Base-by-base conservation (phyloP, 2,888 invertebrate genomes). In the Philereme vetulata region DNA sequence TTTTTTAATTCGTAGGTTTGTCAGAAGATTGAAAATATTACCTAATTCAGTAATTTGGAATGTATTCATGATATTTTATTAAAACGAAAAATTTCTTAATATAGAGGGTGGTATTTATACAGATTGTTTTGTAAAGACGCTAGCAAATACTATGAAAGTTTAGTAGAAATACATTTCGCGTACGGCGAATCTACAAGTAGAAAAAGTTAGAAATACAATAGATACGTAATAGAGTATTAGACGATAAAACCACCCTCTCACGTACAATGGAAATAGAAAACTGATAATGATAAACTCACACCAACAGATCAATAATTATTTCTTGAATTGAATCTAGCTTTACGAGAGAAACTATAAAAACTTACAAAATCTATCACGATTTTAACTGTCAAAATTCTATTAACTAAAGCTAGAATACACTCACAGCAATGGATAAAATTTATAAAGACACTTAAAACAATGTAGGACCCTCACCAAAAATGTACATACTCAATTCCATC, bases 21-120 rank as follows among this genome's bases (percentile, higher is more conserved):
- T 49, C 44, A 60, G 36, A 42, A 50, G 21, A 32, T 50, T n/a
- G 36, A 42, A 56, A 50, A 48, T 48, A 49, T 44, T 38, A 60
- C 11, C 51, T 64, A 61, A 38, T 56, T 59, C 59, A 60, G 49
- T 60, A 68, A 65, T 64, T 66, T 66, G 68, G 68, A 68, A 68
- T 68, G 68, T 67, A 60, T 62, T 56, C 8, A 55, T 61, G 50
- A 62, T 58, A 58, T 51, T 52, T 60, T 51, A 4, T 32, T 33
- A 6, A 35, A 36, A 34, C 36, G 9, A 51, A 50, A n/a, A 49
- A 51, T 34, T 48, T 8, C 47, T 51, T 50, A 55, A 11, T 50
- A 48, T 45, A 33, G 52, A 59, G 58, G 56, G 54, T 59, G 56
- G 60, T 60, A 56, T 38, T 56, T 47, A 44, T 9, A 45, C 21